These are phyloP conservation scores for Dendrolimus houi DNA, from an alignment of 2,888 invertebrate species.

Conservation along the genomic window DNA sequence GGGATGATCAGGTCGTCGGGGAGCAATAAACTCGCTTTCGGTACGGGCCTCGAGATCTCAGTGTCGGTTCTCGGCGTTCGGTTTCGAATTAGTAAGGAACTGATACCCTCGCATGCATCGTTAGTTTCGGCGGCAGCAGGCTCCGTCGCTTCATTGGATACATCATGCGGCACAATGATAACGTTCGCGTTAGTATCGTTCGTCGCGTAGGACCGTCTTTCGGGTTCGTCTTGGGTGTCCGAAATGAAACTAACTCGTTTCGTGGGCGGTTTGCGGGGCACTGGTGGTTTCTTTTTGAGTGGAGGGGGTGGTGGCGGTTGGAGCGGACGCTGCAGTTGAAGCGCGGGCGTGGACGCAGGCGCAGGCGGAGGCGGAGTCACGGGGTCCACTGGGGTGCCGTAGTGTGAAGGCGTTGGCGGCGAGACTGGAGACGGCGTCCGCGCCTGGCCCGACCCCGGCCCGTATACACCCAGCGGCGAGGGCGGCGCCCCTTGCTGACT, in stretches of 20 bases:
- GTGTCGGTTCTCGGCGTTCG: slow-evolving; percentile 40
- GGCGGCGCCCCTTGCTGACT: slow-evolving; percentile 51
- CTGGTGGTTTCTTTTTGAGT: slow-evolving; percentile 59
- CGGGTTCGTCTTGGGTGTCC: slow-evolving; percentile 41
- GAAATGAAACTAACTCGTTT: slow-evolving; percentile 72
- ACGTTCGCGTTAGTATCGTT: slow-evolving; percentile 33
- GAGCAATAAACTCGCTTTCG: slow-evolving; percentile 44
- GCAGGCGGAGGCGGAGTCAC: slow-evolving; percentile 31
- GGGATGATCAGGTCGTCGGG: slow-evolving; percentile 67
- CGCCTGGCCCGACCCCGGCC: slow-evolving; percentile 23
- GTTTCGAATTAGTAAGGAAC: slow-evolving; percentile 61
- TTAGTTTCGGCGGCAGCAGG: slow-evolving; percentile 46
- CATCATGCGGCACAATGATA: slow-evolving; percentile 39
- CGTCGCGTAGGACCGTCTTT: slow-evolving; percentile 28
- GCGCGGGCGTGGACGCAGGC: slow-evolving; percentile 17
- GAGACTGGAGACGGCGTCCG: slow-evolving; percentile 36
- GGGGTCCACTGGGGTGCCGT: slow-evolving; percentile 24
- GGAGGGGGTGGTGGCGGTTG: slow-evolving; percentile 47
- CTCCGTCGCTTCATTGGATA: slow-evolving; percentile 42
- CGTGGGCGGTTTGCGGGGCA: slow-evolving; percentile 64
- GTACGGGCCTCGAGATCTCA: slow-evolving; percentile 43
- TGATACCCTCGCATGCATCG: slow-evolving; percentile 63
- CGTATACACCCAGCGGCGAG: slow-evolving; percentile 57
- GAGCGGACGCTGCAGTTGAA: slow-evolving; percentile 29
- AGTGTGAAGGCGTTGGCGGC: slow-evolving; percentile 35